Evolutionary conservation across 1,140 invertebrate genomes (phyloP).

Genomic region (Augochlora pura): DNA sequence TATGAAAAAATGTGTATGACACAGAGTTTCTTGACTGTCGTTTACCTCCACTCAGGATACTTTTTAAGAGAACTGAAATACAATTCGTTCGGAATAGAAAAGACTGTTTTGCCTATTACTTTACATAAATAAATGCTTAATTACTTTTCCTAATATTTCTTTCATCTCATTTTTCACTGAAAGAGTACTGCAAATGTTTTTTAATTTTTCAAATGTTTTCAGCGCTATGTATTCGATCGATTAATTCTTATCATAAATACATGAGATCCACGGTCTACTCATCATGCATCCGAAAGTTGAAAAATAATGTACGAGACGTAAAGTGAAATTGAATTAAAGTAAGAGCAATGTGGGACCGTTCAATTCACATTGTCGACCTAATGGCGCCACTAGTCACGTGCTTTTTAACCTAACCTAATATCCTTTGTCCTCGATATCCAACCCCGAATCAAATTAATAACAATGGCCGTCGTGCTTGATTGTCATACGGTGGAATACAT

Average conservation of each 20-base stretch:
- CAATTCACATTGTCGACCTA: conserved; percentile 21
- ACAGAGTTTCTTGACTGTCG: neutral
- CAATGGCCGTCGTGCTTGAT: conserved; percentile 67
- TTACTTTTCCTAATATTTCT: neutral
- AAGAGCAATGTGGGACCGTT: neutral
- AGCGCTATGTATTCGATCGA: too few species aligned
- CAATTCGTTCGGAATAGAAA: conserved; percentile 16
- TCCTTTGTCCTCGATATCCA: conserved; percentile 52
- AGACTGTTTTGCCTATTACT: neutral
- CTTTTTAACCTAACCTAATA: conserved; percentile 53
- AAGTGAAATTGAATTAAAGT: neutral
- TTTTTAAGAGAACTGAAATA: conserved; percentile 12
- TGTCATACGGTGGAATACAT: conserved; percentile 58
- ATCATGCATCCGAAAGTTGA: too few species aligned
- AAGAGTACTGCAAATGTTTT: too few species aligned
- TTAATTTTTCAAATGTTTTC: too few species aligned
- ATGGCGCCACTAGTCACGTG: conserved; percentile 49
- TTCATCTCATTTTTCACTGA: neutral
- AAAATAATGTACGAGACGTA: too few species aligned
- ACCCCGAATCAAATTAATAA: conserved; percentile 59
- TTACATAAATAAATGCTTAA: too few species aligned
- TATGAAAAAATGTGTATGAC: neutral
- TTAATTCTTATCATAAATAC: too few species aligned
- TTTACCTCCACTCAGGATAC: conserved; percentile 5
- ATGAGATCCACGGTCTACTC: too few species aligned